phyloP scores from a whole-genome alignment of 1,140 invertebrate genomes.

The Drosophila paulistorum region DNA sequence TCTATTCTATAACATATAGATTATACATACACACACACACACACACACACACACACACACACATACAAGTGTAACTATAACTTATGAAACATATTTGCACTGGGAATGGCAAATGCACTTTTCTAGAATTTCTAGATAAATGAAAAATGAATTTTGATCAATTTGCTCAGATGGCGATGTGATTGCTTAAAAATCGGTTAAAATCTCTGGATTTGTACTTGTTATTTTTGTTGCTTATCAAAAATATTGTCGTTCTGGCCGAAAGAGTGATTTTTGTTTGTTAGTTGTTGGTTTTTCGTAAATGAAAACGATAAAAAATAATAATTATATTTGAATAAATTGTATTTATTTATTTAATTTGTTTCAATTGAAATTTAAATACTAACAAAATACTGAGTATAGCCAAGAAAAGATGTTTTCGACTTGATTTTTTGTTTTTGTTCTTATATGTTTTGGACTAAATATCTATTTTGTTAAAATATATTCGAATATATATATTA shows the following conservation, averaged over 20 bases:
- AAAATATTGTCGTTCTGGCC: constrained; percentile 77
- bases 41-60: constrained; percentile 1
- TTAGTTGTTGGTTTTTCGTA: not conserved
- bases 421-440: not conserved
- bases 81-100: constrained; percentile 30
- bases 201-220: constrained; percentile 80
- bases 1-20: not conserved
- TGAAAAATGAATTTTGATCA: constrained; percentile 69
- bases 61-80: constrained; percentile 13
- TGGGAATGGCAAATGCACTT: constrained; percentile 37
- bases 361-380: constrained; percentile 22
- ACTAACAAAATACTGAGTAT: constrained; percentile 65
- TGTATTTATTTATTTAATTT: constrained; percentile 54
- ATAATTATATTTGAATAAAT: constrained; percentile 39
- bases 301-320: constrained; percentile 31
- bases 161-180: constrained; percentile 57
- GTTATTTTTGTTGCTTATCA: constrained; percentile 66
- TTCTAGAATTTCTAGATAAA: constrained; percentile 14
- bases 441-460: constrained; percentile 43
- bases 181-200: constrained; percentile 38
- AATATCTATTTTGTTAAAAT: constrained; percentile 53
- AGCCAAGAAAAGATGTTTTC: constrained; percentile 29
- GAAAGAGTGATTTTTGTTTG: constrained; percentile 20
- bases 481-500: constrained; percentile 50
- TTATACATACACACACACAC: constrained; percentile 18